Evolutionary conservation across 2,113 vertebrate species (phyloP).

Genomic region (Himantopus leucocephalus): DNA sequence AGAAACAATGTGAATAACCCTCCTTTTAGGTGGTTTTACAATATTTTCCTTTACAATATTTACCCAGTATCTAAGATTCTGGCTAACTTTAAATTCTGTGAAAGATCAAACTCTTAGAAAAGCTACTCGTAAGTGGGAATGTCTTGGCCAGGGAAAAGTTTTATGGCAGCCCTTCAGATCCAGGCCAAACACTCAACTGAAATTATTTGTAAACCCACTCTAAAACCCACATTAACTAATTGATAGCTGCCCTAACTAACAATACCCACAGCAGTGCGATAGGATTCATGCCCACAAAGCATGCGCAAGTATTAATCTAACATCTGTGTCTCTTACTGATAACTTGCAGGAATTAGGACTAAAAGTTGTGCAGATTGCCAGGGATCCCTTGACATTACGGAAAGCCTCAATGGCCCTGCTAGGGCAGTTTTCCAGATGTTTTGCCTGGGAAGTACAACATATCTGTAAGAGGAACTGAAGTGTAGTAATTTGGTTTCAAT

Average conservation of each 20-base stretch:
- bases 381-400: background rate
- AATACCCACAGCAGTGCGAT: background rate
- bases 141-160: background rate
- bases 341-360: background rate
- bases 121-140: background rate
- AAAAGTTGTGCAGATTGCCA: background rate
- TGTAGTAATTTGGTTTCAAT: constrained; percentile 5
- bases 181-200: background rate
- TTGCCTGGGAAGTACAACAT: background rate
- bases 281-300: background rate
- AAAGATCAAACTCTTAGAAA: background rate
- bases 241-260: background rate
- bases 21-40: background rate
- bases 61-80: background rate
- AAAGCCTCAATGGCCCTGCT: background rate
- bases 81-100: background rate
- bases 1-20: background rate
- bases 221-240: background rate
- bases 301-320: background rate
- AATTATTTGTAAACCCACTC: background rate
- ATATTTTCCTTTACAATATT: background rate
- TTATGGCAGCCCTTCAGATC: background rate
- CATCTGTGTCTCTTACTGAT: background rate
- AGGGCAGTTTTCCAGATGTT: constrained; percentile 17
- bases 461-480: background rate